Percentiles rank a stretch among this genome's conserved stretches.
Evolutionary conservation across 2,888 invertebrate species (phyloP).

Genomic region (Coleophora deauratella): DNA sequence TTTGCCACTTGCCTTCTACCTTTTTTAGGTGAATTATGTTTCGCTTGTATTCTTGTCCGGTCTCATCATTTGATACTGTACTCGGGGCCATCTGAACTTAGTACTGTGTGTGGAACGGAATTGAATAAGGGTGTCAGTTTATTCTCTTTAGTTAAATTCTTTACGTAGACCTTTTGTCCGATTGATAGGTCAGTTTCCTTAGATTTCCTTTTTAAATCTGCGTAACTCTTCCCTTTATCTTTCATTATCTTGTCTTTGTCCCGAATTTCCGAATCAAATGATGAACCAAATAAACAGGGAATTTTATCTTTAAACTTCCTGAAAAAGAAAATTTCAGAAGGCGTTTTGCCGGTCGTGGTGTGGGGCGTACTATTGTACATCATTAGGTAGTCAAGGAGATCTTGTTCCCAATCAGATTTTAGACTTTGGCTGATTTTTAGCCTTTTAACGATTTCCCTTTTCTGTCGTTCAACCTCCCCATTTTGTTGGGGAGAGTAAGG

Average conservation of each 20-base stretch:
- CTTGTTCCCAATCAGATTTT: conserved; percentile 1
- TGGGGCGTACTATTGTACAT: conserved; percentile 16
- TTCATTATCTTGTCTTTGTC: conserved; percentile 7
- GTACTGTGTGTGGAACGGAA: conserved; percentile 7
- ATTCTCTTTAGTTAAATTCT: conserved; percentile 9
- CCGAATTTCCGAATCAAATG: conserved; percentile 2
- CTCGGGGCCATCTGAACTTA: conserved; percentile 3
- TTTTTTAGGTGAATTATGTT: conserved; percentile 9
- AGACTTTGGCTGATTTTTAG: background rate
- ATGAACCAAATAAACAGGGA: background rate
- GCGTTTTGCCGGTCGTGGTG: background rate
- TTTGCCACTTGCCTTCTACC: conserved; percentile 7
- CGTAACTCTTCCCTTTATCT: conserved; percentile 7
- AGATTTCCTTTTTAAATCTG: conserved; percentile 9
- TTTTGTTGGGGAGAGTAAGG: conserved; percentile 12
- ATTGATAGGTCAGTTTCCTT: conserved; percentile 1
- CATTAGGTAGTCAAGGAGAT: conserved; percentile 1
- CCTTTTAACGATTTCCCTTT: conserved; percentile 6
- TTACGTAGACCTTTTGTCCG: conserved; percentile 13
- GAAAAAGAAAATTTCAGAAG: background rate
- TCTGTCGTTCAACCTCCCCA: conserved; percentile 13
- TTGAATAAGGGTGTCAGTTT: conserved; percentile 8
- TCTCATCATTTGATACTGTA: conserved; percentile 6
- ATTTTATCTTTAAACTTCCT: conserved; percentile 6
- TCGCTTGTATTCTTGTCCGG: conserved; percentile 5